These are phyloP conservation scores for Lutjanus campechanus DNA, from an alignment of 2,797 vertebrate genomes.

Conservation along the genomic window DNA sequence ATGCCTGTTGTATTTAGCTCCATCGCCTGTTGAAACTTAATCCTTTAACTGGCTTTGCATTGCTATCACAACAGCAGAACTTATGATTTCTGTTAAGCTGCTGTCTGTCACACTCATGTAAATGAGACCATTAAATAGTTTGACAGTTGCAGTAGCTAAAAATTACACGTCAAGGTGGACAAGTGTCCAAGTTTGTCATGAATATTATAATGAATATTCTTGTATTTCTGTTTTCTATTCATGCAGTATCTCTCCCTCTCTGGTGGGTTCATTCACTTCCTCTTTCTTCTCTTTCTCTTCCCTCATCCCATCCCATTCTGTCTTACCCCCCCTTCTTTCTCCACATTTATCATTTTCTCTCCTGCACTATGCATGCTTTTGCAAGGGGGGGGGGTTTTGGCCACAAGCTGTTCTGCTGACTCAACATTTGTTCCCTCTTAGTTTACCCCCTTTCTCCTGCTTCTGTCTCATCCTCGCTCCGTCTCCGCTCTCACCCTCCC, in stretches of 20 bases:
- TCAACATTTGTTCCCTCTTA: slow-evolving; percentile 59
- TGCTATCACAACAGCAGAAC: slow-evolving; percentile 58
- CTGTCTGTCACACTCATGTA: slow-evolving; percentile 49
- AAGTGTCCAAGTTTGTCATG: slow-evolving; percentile 13
- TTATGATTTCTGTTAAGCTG: slow-evolving; percentile 59
- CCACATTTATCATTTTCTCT: slow-evolving; percentile 46
- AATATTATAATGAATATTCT: background rate
- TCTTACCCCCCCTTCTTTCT: slow-evolving; percentile 32
- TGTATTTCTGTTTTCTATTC: slow-evolving; percentile 26
- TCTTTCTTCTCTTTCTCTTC: slow-evolving; percentile 1
- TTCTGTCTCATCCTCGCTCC: slow-evolving; percentile 24
- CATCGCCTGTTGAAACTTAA: slow-evolving; percentile 58
- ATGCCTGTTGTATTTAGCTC: slow-evolving; percentile 41
- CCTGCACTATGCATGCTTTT: slow-evolving; percentile 44
- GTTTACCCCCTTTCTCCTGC: slow-evolving; percentile 47
- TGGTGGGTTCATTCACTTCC: slow-evolving; percentile 9
- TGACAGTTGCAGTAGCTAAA: slow-evolving; percentile 19
- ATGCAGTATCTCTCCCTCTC: slow-evolving; percentile 1
- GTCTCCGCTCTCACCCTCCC: slow-evolving; percentile 6
- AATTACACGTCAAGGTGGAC: background rate
- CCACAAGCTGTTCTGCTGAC: slow-evolving; percentile 75
- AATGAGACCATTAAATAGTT: slow-evolving; percentile 48
- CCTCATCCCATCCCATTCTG: slow-evolving; percentile 22
- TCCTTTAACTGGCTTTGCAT: slow-evolving; percentile 72
- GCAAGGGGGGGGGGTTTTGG: slow-evolving; percentile 51